Percentiles rank a stretch among this genome's conserved stretches.
phyloP scores from a whole-genome alignment of 2,797 vertebrate genomes.

The Chelmon rostratus region DNA sequence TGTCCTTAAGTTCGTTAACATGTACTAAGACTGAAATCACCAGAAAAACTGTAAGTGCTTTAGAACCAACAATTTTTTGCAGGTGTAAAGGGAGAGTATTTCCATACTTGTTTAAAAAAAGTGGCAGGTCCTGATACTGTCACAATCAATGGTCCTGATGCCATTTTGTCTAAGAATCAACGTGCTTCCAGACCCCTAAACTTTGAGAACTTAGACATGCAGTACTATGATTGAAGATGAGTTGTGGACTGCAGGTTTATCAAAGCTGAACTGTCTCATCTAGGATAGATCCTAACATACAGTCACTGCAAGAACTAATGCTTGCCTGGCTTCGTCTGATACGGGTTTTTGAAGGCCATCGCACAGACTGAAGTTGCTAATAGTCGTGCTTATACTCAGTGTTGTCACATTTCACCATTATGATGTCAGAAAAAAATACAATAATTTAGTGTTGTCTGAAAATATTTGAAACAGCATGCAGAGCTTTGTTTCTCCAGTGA shows the following conservation, averaged over 20 bases:
- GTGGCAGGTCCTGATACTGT: slow-evolving; percentile 31
- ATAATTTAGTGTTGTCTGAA: slow-evolving; percentile 65
- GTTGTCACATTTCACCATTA: slow-evolving; percentile 38
- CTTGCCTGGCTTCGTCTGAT: slow-evolving; percentile 34
- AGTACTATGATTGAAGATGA: slow-evolving; percentile 52
- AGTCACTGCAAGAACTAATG: slow-evolving; percentile 46
- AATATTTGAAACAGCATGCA: slow-evolving; percentile 55
- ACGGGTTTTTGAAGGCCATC: slow-evolving; percentile 40
- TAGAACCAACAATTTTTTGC: slow-evolving; percentile 27
- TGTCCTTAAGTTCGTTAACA: slow-evolving; percentile 39
- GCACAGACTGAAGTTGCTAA: slow-evolving; percentile 17
- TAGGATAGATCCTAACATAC: not conserved
- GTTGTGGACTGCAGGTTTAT: slow-evolving; percentile 32
- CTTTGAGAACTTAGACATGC: slow-evolving; percentile 57
- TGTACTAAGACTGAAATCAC: slow-evolving; percentile 38
- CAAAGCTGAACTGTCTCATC: slow-evolving; percentile 24
- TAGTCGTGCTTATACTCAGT: slow-evolving; percentile 10
- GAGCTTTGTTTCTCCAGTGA: slow-evolving; percentile 48
- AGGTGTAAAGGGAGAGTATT: slow-evolving; percentile 32
- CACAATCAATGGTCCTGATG: slow-evolving; percentile 44
- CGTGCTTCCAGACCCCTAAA: slow-evolving; percentile 75
- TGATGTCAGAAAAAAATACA: slow-evolving; percentile 48
- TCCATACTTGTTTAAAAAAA: slow-evolving; percentile 37
- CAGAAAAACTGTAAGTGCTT: slow-evolving; percentile 33
- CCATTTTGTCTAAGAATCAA: slow-evolving; percentile 60